Evolutionary conservation across 2,888 invertebrate species (phyloP), one percentile per base, ranked within the genome.

Genomic region (Oscheius sp.): DNA sequence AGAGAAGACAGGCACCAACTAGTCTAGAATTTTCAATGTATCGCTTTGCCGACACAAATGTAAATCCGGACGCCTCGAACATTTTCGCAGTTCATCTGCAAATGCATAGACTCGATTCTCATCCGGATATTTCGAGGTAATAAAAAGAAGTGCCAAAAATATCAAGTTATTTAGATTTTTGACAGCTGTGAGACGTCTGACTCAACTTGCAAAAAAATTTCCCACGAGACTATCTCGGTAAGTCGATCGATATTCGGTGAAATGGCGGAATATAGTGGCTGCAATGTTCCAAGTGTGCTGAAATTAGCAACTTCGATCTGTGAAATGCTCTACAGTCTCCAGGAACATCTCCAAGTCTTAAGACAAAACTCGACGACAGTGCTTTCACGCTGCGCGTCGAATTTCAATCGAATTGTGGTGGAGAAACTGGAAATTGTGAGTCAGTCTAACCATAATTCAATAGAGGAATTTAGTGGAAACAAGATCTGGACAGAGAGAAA

Each of bases 361-460:
- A 35, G 48, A 51, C 48, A 35, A 10, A 62, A n/a, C 13, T 50
- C 55, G 2, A n/a, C 63, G 2, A 5, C n/a, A 9, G 53, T 13
- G n/a, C n/a, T 73, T 9, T 11, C n/a, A 11, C 63, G 63, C 50
- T 53, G 73, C 47, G 73, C 65, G 1, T 50, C 57, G 21, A 48
- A 73, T 50, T 73, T 63, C 57, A 73, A 73, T 29, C 29, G 55
- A 29, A 73, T 73, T 53, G 73, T 73, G 10, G 53, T 73, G 9
- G 65, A 53, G n/a, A 63, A 51, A 42, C 32, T 73, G 13, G 42
- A 50, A 42, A 42, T 7, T 35, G 73, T 73, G n/a, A 33, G 33
- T 62, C 48, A 7, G 4, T 10, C 5, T 2, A 48, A 33, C 37
- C 29, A 42, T 29, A 4, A 11, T 32, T 33, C 50, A 63, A 21